Percentiles rank a stretch among this genome's conserved stretches.
Evolutionary conservation across 2,113 vertebrate species (phyloP).

Genomic region (Channa maculata): DNA sequence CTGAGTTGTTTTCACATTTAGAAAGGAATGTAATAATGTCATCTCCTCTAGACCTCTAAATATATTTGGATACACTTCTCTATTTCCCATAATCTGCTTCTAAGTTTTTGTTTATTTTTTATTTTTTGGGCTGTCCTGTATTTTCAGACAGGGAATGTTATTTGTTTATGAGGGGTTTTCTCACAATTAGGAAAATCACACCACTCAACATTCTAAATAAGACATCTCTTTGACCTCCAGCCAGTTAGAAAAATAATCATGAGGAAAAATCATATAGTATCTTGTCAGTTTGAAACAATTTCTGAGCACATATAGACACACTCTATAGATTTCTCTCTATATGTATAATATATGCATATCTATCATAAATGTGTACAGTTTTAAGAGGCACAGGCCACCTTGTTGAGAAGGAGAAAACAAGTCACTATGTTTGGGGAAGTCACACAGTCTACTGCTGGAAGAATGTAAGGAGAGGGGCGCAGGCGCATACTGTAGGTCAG

Average conservation of each 20-base stretch:
- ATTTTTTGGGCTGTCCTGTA: conserved; percentile 62
- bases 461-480: conserved; percentile 33
- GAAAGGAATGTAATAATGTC: conserved; percentile 74
- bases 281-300: conserved; percentile 72
- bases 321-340: conserved; percentile 81
- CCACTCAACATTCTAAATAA: conserved; percentile 56
- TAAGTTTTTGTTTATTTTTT: conserved; percentile 39
- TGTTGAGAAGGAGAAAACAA: conserved; percentile 75
- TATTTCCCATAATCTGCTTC: conserved; percentile 51
- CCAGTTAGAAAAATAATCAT: conserved; percentile 77
- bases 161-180: conserved; percentile 63
- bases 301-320: conserved; percentile 81
- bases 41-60: conserved; percentile 54
- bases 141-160: conserved; percentile 78
- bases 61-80: conserved; percentile 58
- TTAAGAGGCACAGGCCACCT: conserved; percentile 80
- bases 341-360: conserved; percentile 82
- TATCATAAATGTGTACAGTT: conserved; percentile 80
- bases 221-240: conserved; percentile 62
- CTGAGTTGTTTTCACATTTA: conserved; percentile 61
- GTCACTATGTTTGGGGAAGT: conserved; percentile 72
- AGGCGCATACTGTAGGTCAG: conserved; percentile 45
- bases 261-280: conserved; percentile 66
- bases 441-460: conserved; percentile 67
- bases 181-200: conserved; percentile 57